Conservation (phyloP, 1,140 invertebrate genomes). For the Xylocopa sonorina region DNA sequence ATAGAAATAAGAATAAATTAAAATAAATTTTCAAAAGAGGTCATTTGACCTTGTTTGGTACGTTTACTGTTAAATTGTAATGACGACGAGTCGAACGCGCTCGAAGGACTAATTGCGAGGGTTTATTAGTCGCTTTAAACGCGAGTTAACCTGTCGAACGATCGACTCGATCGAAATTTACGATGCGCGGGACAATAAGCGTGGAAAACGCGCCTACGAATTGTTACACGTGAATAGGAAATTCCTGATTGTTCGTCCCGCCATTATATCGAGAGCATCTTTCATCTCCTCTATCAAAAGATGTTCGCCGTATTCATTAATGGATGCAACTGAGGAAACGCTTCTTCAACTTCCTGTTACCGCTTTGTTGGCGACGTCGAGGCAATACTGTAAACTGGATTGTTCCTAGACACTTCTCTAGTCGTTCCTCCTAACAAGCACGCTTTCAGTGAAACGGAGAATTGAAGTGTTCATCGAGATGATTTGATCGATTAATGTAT, state of each 20-base stretch:
- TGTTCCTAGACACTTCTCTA: not conserved
- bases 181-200: conserved; percentile 31
- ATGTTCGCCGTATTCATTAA: not conserved
- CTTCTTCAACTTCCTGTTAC: not conserved
- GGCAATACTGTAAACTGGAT: not conserved
- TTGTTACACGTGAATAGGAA: conserved; percentile 12
- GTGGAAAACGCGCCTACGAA: not conserved
- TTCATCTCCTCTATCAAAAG: not conserved
- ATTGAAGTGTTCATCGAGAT: not conserved
- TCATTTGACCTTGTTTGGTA: too few relatives aligned
- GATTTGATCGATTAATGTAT: not conserved
- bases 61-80: too few relatives aligned
- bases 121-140: conserved; percentile 40
- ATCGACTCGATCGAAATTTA: conserved; percentile 55
- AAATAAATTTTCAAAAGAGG: too few relatives aligned
- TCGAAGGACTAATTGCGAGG: conserved; percentile 11
- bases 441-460: not conserved
- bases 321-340: not conserved
- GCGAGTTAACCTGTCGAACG: conserved; percentile 44
- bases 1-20: too few relatives aligned
- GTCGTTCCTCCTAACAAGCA: not conserved
- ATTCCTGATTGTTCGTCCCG: not conserved
- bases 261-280: conserved; percentile 14
- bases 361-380: not conserved
- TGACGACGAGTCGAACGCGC: not conserved